Conservation (phyloP, 2,797 vertebrate species). For the Hydrolagus colliei region DNA sequence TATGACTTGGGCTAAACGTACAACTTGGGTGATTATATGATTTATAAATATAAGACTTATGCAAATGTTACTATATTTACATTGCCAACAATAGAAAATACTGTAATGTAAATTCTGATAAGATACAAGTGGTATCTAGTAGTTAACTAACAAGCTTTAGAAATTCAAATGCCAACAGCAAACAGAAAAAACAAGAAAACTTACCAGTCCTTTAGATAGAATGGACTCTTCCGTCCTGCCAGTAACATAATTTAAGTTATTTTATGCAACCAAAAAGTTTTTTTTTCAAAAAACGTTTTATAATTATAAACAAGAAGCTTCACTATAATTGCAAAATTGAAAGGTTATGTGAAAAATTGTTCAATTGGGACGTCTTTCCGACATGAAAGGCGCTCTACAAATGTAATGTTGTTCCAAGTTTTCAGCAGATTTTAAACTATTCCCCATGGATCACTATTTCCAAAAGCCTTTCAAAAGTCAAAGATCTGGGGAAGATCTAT, state of each 20-base stretch:
- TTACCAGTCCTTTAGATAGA: constrained; percentile 87
- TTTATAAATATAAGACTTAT: no score
- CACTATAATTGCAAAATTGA: neutral
- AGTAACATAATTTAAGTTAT: constrained; percentile 37
- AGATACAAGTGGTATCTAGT: no score
- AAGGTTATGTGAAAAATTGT: neutral
- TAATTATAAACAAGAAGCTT: neutral
- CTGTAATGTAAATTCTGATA: no score
- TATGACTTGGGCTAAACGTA: no score
- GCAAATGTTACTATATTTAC: no score
- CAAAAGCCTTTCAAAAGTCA: neutral
- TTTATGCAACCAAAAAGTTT: neutral
- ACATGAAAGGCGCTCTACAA: no score
- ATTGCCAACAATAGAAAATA: no score
- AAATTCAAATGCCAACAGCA: neutral
- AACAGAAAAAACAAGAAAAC: constrained; percentile 37
- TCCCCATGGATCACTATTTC: neutral
- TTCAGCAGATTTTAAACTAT: neutral
- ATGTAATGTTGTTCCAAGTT: neutral
- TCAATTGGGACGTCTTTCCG: no score
- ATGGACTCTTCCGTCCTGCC: constrained; percentile 81
- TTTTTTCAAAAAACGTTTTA: neutral
- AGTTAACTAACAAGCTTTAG: constrained; percentile 10
- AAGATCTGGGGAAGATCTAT: neutral
- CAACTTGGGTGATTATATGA: no score